These are phyloP conservation scores for Pedionomus torquatus DNA, from an alignment of 2,113 vertebrate species.

Conservation along the genomic window DNA sequence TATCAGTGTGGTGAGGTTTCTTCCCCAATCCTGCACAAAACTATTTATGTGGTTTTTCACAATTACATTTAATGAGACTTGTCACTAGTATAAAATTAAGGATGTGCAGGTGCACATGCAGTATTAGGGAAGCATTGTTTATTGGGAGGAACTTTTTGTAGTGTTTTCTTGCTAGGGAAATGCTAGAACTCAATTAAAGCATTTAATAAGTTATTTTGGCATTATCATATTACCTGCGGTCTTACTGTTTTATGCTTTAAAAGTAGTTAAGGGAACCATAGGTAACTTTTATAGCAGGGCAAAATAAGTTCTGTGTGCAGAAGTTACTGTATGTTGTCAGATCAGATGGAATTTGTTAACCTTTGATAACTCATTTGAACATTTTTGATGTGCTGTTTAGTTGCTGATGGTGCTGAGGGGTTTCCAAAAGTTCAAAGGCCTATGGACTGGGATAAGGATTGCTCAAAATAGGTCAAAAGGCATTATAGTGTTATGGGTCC, in stretches of 20 bases:
- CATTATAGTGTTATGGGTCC: background rate
- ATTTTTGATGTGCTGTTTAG: background rate
- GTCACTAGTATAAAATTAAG: background rate
- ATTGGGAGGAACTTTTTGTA: background rate
- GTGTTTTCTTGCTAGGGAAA: background rate
- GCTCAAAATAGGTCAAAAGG: background rate
- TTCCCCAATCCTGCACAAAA: background rate
- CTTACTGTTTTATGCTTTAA: background rate
- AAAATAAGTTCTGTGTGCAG: background rate
- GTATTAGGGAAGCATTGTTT: background rate
- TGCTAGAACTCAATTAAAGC: background rate
- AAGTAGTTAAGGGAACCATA: background rate
- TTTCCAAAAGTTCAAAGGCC: slow-evolving; percentile 16
- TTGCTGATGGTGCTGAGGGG: background rate
- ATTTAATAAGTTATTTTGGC: background rate
- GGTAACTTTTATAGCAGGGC: background rate
- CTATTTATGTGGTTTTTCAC: background rate
- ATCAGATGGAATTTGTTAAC: background rate
- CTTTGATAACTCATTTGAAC: background rate
- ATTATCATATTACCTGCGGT: background rate
- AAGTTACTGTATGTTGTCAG: background rate
- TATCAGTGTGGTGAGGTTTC: background rate
- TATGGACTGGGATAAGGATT: background rate
- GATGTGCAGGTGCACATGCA: background rate
- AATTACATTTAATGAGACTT: background rate